Evolutionary conservation across 53 echinoderm and acorn worm species (phyloP), one percentile per base, ranked within the genome.

Genomic region (Henricia sp.): DNA sequence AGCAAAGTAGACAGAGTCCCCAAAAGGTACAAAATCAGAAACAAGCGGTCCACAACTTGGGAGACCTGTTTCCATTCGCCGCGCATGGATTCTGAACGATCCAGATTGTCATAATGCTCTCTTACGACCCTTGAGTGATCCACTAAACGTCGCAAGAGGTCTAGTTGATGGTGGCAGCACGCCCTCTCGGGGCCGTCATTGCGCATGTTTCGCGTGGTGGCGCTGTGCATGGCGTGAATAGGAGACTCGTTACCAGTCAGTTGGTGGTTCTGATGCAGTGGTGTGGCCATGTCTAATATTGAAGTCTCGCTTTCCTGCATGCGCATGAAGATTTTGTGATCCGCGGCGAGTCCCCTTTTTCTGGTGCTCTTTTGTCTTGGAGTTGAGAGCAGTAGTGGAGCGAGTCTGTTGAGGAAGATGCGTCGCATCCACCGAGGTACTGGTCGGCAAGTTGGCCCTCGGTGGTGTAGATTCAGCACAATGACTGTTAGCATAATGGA

Each of bases 11-110:
- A 74, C n/a, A 87, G 51, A 16, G 99, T 84, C 1, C 94, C 86
- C 6, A 93, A 2, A 20, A 99, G 28, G 67, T 99, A 99, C 53
- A 99, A 92, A 67, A 99, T 87, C 86, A 95, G 88, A 75, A 99
- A 99, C 11, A 94, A 44, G 17, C 99, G 83, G 38, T 99, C 99
- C 11, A 94, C 84, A 0, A 99, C 94, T 32, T 90, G 63, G 1
- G 99, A 94, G 26, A 99, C 91, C 74, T 92, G 90, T 36, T 94
- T 94, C 99, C 99, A 99, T 44, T 99, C 99, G 11, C 84, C 84
- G 1, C 82, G 88, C 35, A 92, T 83, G 3, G 78, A 67, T 29
- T 99, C 92, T 3, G 83, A 51, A 29, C 85, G 85, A 51, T 99
- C 99, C 11, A 82, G 34, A 0, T 84, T 67, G 55, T 99, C 99